A percentile compares a stretch with the other conserved stretches of the same genome.
Evolutionary conservation across 2,888 invertebrate genomes (phyloP).

Genomic region (Mactromeris polynyma): DNA sequence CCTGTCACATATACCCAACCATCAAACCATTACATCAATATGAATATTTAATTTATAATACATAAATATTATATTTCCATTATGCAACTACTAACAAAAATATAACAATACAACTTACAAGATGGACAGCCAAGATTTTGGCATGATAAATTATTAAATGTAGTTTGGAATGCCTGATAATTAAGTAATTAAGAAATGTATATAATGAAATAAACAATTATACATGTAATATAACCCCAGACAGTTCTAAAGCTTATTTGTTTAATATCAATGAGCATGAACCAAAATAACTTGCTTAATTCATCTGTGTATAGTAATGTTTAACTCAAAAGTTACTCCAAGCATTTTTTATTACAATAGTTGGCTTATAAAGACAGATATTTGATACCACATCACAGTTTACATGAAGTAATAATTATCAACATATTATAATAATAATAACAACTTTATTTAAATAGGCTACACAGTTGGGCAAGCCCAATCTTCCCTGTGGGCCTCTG

Average conservation of each 20-base stretch:
- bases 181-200: slow-evolving; percentile 17
- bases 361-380: not conserved
- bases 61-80: not conserved
- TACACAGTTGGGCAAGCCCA: too few relatives aligned
- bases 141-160: slow-evolving; percentile 1
- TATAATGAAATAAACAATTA: slow-evolving; percentile 6
- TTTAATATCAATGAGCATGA: slow-evolving; percentile 36
- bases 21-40: slow-evolving; percentile 33
- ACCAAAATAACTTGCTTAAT: slow-evolving; percentile 36
- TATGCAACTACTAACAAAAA: slow-evolving; percentile 26
- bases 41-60: not conserved
- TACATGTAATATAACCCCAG: slow-evolving; percentile 36
- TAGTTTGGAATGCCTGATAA: slow-evolving; percentile 7
- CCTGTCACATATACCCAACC: slow-evolving; percentile 34
- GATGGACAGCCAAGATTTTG: not conserved
- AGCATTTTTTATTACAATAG: not conserved
- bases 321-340: not conserved
- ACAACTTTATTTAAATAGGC: too few relatives aligned
- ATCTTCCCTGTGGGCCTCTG: too few relatives aligned
- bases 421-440: not conserved
- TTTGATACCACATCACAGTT: not conserved
- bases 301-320: not conserved
- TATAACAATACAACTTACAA: not conserved
- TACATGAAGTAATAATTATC: not conserved
- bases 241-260: not conserved